phyloP scores from a whole-genome alignment of 2,888 invertebrate species.

The Tineola bisselliella region DNA sequence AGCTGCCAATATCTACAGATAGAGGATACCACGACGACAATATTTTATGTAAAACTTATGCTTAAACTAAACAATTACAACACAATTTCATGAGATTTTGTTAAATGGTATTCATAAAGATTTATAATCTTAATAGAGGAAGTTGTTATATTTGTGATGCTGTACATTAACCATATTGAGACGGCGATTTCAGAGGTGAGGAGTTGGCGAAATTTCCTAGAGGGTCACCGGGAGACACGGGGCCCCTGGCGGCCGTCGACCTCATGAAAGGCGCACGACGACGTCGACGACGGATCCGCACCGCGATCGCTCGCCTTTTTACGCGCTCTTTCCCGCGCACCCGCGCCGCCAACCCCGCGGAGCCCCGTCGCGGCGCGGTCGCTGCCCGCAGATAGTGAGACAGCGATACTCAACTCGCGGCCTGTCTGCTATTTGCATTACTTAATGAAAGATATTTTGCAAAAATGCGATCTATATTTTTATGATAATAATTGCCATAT shows the following conservation, averaged over 20 bases:
- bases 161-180: too few relatives aligned
- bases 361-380: conserved; percentile 53
- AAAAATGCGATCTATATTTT: not conserved
- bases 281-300: conserved; percentile 29
- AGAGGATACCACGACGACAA: too few relatives aligned
- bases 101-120: not conserved
- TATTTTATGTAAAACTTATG: not conserved
- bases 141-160: not conserved
- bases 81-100: not conserved
- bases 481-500: too few relatives aligned
- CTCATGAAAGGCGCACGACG: conserved; percentile 55
- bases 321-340: conserved; percentile 55
- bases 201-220: conserved; percentile 26
- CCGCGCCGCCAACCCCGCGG: conserved; percentile 51
- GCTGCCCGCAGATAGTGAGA: conserved; percentile 64
- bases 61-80: too few relatives aligned
- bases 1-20: not conserved
- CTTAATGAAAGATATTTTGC: not conserved
- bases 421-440: conserved; percentile 38
- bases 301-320: conserved; percentile 60
- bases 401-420: conserved; percentile 50
- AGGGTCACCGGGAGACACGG: conserved; percentile 32
- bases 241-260: conserved; percentile 59
- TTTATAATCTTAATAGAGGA: not conserved
- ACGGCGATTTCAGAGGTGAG: not conserved